These are phyloP conservation scores for Chelidonichthys spinosus DNA, from an alignment of 2,797 vertebrate species.

Conservation along the genomic window DNA sequence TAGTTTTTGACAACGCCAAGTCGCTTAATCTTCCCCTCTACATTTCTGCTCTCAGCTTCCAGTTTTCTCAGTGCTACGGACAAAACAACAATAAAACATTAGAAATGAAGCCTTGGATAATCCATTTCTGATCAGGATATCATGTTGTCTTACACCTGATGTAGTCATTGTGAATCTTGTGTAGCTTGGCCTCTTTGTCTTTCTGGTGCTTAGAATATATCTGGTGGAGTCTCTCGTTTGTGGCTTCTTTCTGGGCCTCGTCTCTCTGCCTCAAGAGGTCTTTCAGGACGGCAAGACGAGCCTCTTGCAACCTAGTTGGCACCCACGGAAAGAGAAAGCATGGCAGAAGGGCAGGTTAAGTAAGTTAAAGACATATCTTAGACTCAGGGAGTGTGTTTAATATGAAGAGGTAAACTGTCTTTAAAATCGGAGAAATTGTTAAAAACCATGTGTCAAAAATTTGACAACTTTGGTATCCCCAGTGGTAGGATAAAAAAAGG, in stretches of 20 bases:
- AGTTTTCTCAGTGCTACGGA: constrained; percentile 89
- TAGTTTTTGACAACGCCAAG: constrained; percentile 83
- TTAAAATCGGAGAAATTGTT: background rate
- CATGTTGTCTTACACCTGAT: constrained; percentile 79
- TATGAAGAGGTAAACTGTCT: background rate
- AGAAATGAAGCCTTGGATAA: background rate
- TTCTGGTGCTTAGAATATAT: constrained; percentile 80
- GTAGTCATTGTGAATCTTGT: constrained; percentile 82
- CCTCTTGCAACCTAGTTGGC: constrained; percentile 87
- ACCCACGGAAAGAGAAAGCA: constrained; percentile 28
- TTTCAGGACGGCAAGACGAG: constrained; percentile 85
- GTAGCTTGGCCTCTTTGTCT: constrained; percentile 81
- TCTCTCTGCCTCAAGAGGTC: constrained; percentile 83
- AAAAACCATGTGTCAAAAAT: background rate
- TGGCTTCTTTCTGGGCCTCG: constrained; percentile 76
- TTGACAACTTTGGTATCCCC: no score
- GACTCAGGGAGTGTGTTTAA: background rate
- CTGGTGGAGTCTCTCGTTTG: constrained; percentile 76
- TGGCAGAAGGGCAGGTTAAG: background rate
- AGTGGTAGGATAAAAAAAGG: no score
- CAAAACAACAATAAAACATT: constrained; percentile 8
- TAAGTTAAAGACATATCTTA: background rate
- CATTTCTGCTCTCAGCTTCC: constrained; percentile 78
- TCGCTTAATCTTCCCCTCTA: constrained; percentile 83
- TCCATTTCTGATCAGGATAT: background rate